These are phyloP conservation scores for Tiaroga cobitis DNA, from an alignment of 2,797 vertebrate genomes.

Conservation along the genomic window DNA sequence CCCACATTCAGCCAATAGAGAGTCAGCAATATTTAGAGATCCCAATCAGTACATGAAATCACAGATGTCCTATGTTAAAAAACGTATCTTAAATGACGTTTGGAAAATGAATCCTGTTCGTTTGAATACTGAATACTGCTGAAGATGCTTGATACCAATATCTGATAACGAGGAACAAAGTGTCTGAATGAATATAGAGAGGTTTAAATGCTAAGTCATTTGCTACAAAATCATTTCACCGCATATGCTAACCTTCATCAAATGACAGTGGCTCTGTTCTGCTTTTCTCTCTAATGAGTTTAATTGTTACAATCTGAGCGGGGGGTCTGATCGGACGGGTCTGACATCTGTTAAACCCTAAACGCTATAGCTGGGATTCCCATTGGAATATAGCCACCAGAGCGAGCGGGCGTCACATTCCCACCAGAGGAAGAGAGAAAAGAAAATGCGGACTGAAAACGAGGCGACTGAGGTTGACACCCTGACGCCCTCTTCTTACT, in stretches of 20 bases:
- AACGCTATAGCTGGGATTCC: conserved; percentile 67
- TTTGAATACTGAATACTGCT: background rate
- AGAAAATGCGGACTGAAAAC: conserved; percentile 49
- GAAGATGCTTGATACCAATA: background rate
- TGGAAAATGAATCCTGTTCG: background rate
- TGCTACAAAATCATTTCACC: conserved; percentile 58
- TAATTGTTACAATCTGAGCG: conserved; percentile 70
- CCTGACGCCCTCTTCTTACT: conserved; percentile 43
- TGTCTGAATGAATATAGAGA: conserved; percentile 53
- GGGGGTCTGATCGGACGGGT: conserved; percentile 58
- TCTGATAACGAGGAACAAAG: background rate
- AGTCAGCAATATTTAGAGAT: background rate
- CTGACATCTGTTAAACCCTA: conserved; percentile 73
- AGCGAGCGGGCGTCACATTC: conserved; percentile 68
- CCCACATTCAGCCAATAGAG: background rate
- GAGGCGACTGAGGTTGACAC: conserved; percentile 48
- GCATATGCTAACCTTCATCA: conserved; percentile 50
- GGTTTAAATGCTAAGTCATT: conserved; percentile 63
- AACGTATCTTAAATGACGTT: background rate
- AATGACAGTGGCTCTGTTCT: conserved; percentile 64
- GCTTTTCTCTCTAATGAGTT: conserved; percentile 66
- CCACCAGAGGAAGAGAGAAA: conserved; percentile 67
- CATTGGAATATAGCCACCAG: conserved; percentile 58
- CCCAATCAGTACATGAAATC: background rate
- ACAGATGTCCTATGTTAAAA: background rate